phyloP scores from a whole-genome alignment of 2,888 invertebrate species.

The Anthophora plumipes region DNA sequence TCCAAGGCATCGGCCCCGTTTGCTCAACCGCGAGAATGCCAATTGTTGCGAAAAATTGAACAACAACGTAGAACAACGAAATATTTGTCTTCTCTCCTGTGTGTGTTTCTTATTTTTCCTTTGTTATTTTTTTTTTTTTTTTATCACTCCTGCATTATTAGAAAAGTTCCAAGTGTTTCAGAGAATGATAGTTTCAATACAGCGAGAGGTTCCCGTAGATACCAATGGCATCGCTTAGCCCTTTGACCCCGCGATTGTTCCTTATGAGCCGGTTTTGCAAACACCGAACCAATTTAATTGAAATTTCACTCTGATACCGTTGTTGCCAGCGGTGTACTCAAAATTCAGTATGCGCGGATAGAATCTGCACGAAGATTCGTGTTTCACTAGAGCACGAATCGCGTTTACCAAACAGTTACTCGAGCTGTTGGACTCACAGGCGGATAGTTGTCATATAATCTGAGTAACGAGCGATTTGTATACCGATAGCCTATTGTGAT shows the following conservation, averaged over 20 bases:
- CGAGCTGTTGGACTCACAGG: background rate
- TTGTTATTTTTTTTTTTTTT: background rate
- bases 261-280: background rate
- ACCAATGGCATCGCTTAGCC: background rate
- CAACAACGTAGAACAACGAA: no score
- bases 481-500: background rate
- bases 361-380: background rate
- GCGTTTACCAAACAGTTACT: slow-evolving; percentile 12
- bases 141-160: no score
- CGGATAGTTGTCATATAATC: background rate
- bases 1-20: background rate
- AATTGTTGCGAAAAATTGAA: no score
- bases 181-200: background rate
- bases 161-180: background rate
- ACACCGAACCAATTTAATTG: slow-evolving; percentile 22
- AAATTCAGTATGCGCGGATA: slow-evolving; percentile 10
- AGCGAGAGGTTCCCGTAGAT: background rate
- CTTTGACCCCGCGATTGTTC: slow-evolving; percentile 3
- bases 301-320: slow-evolving; percentile 14
- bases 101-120: no score
- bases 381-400: slow-evolving; percentile 7
- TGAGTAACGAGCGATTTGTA: no score
- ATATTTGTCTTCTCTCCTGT: no score
- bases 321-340: background rate
- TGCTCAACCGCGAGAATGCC: background rate